phyloP scores from a whole-genome alignment of 1,140 invertebrate genomes.

The Choristoneura fumiferana region DNA sequence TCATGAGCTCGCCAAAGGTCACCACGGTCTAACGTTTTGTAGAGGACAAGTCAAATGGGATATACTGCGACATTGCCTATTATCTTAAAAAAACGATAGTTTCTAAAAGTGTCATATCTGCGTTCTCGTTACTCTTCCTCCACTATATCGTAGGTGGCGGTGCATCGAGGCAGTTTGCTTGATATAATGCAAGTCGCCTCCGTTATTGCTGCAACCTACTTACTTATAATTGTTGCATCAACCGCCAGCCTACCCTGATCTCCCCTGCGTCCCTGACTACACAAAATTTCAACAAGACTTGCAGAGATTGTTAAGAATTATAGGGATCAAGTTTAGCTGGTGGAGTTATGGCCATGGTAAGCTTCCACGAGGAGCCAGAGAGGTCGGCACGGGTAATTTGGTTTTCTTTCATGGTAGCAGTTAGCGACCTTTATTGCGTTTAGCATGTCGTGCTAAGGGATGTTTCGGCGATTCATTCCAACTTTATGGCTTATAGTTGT shows the following conservation, averaged over 20 bases:
- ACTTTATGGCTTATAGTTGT: background rate
- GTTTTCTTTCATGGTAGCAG: conserved; percentile 70
- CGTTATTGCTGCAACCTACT: conserved; percentile 75
- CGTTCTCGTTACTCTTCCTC: conserved; percentile 38
- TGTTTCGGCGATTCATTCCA: conserved; percentile 45
- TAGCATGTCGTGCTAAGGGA: conserved; percentile 43
- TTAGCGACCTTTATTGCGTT: conserved; percentile 68
- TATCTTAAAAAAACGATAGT: too few species aligned
- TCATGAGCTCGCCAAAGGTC: too few species aligned
- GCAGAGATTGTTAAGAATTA: background rate
- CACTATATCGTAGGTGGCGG: conserved; percentile 68
- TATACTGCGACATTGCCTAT: too few species aligned
- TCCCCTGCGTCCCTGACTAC: conserved; percentile 27
- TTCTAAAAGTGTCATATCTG: conserved; percentile 26
- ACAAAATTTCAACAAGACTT: background rate
- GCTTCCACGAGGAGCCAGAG: conserved; percentile 61
- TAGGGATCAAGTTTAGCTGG: conserved; percentile 42
- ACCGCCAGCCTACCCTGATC: conserved; percentile 45
- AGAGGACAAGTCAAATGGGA: too few species aligned
- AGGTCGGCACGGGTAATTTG: conserved; percentile 72
- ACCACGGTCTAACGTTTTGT: too few species aligned
- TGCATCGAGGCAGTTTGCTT: conserved; percentile 74
- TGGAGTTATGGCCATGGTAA: conserved; percentile 49
- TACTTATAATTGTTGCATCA: conserved; percentile 75
- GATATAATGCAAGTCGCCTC: conserved; percentile 72